Evolutionary conservation across 2,888 invertebrate genomes (phyloP).

Genomic region (Abscondita cerata): DNA sequence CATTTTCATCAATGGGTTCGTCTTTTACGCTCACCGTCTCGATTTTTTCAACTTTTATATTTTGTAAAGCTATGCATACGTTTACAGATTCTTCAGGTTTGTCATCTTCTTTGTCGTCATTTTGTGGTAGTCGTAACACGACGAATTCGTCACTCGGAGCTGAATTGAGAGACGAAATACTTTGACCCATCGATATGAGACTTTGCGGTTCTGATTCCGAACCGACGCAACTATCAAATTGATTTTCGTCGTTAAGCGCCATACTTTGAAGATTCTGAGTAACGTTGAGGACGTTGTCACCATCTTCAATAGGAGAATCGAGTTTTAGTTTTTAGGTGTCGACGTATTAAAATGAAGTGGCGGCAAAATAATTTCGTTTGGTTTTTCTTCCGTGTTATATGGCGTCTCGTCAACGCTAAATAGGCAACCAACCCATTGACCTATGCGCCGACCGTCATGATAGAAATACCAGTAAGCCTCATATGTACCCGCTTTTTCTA

Average conservation of each 20-base stretch:
- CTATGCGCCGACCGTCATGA: conserved; percentile 56
- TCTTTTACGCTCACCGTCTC: conserved; percentile 41
- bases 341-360: background rate
- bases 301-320: background rate
- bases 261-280: background rate
- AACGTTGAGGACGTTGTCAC: background rate
- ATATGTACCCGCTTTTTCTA: conserved; percentile 55
- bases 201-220: conserved; percentile 21
- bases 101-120: conserved; percentile 4
- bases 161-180: conserved; percentile 24
- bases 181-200: conserved; percentile 35
- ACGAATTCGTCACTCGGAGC: conserved; percentile 37
- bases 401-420: conserved; percentile 52
- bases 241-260: background rate
- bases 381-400: conserved; percentile 6
- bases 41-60: conserved; percentile 16
- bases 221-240: background rate
- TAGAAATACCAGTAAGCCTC: conserved; percentile 60
- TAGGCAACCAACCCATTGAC: conserved; percentile 56
- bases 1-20: conserved; percentile 35
- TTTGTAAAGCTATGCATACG: conserved; percentile 7
- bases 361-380: background rate
- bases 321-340: background rate
- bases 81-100: conserved; percentile 4
- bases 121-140: conserved; percentile 20